Conservation (phyloP, 2,113 vertebrate genomes). For the Eidolon helvum region DNA sequence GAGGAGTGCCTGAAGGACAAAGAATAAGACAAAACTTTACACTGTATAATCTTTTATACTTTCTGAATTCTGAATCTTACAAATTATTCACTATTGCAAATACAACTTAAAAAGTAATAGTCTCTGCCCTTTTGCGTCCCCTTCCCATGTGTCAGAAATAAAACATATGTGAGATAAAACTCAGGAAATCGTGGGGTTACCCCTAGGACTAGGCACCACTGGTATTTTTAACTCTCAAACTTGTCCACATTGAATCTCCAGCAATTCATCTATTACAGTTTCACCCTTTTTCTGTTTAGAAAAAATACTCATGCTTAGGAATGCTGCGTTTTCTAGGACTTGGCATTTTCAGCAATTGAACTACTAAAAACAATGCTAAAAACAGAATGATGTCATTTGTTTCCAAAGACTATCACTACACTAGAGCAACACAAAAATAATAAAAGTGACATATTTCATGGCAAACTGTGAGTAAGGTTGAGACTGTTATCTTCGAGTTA, state of each 20-base stretch:
- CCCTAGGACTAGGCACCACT: neutral
- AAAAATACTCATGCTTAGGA: too few species aligned
- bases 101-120: neutral
- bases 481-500: too few species aligned
- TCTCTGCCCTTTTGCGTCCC: neutral
- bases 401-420: too few species aligned
- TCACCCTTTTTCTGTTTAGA: neutral
- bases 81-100: neutral
- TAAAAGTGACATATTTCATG: too few species aligned
- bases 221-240: neutral
- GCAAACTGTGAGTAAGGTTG: too few species aligned
- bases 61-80: neutral
- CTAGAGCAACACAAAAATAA: too few species aligned
- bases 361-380: too few species aligned
- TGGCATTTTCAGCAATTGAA: too few species aligned
- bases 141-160: neutral
- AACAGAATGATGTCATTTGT: too few species aligned
- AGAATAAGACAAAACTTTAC: neutral
- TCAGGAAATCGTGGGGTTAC: neutral
- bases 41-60: neutral
- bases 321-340: too few species aligned
- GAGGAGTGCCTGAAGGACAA: neutral
- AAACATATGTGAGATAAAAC: neutral
- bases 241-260: neutral
- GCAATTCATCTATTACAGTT: fast-evolving